Percentiles rank a stretch among this genome's conserved stretches.
Evolutionary conservation across 2,113 vertebrate species (phyloP).

Genomic region (Ploceus nigricollis): DNA sequence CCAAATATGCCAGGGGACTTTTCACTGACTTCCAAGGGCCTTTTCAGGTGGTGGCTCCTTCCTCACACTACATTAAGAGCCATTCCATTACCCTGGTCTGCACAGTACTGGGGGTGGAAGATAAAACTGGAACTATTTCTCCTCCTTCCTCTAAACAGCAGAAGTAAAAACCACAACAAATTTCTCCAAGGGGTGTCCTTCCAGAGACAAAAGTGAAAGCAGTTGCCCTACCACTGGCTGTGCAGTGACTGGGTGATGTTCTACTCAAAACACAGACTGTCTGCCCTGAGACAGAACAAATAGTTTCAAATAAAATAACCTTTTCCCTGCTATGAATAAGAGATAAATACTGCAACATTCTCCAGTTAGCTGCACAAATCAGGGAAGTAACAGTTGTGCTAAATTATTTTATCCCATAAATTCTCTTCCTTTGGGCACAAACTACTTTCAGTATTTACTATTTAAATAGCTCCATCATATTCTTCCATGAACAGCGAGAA

Average conservation of each 20-base stretch:
- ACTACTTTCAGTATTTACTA: background rate
- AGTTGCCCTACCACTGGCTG: background rate
- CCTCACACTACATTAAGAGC: background rate
- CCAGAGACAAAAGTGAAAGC: background rate
- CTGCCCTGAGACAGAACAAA: background rate
- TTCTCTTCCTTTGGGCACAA: background rate
- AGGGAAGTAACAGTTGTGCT: background rate
- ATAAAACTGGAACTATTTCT: background rate
- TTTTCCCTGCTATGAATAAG: background rate
- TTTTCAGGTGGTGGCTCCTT: background rate
- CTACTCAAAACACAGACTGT: background rate
- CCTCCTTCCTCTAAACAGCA: background rate
- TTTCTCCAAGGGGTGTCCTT: background rate
- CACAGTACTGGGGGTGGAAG: background rate
- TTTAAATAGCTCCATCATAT: constrained; percentile 17
- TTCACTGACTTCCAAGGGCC: background rate
- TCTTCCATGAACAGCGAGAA: background rate
- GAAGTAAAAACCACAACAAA: background rate
- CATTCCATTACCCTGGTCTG: background rate
- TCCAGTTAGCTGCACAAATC: background rate
- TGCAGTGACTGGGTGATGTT: background rate
- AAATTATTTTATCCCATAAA: background rate
- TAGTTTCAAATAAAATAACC: background rate
- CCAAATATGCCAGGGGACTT: background rate
- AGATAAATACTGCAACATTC: background rate